These are phyloP conservation scores for Brenthis hecate DNA, from an alignment of 2,888 invertebrate species.

Conservation along the genomic window DNA sequence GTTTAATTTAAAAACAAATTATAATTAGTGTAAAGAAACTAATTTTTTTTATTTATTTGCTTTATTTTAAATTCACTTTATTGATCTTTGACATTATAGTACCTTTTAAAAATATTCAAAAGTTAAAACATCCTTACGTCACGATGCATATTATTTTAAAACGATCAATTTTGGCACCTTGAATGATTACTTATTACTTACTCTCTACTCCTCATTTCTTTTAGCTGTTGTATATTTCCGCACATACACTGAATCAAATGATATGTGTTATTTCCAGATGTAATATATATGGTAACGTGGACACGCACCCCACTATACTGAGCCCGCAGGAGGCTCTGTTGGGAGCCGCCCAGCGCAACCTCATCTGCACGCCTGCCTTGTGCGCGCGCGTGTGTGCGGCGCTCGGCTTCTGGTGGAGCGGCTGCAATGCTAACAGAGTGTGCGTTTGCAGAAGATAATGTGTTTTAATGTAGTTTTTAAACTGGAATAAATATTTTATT, in stretches of 20 bases:
- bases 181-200: too few species aligned
- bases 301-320: slow-evolving; percentile 7
- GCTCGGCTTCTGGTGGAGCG: slow-evolving; percentile 22
- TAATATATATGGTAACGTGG: slow-evolving; percentile 9
- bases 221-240: too few species aligned
- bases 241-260: too few species aligned
- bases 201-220: neutral
- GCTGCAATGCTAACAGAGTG: slow-evolving; percentile 23
- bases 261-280: neutral
- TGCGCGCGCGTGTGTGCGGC: slow-evolving; percentile 16
- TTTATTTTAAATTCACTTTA: too few species aligned
- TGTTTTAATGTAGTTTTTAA: neutral
- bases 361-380: slow-evolving; percentile 10
- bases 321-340: slow-evolving; percentile 3
- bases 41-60: too few species aligned
- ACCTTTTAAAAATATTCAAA: too few species aligned
- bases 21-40: too few species aligned
- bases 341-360: neutral
- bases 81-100: too few species aligned
- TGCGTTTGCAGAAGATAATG: slow-evolving; percentile 25
- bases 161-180: too few species aligned
- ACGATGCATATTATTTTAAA: too few species aligned
- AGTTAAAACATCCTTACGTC: too few species aligned
- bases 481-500: neutral
- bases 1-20: too few species aligned